Evolutionary conservation across 1,140 invertebrate species (phyloP), one percentile per base, ranked within the genome.

Genomic region (Hycleus cichorii): DNA sequence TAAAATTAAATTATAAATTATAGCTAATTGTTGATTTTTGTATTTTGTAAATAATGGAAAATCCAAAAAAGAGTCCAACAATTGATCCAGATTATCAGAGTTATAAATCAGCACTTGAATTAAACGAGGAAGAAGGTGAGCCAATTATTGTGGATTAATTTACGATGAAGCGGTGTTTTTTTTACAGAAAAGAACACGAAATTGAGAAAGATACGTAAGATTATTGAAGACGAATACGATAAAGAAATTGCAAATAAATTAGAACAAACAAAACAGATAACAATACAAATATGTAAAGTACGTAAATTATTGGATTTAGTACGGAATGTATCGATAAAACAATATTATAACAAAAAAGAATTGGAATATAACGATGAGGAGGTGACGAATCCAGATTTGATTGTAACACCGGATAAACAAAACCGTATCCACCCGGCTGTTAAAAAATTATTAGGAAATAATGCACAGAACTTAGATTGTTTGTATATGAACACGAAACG

Each of bases 401-500:
- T 46, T 8, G 39, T 18, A 12, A 39, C 40, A 45, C 40, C 8
- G 3, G 25, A 52, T 10, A 57, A 42, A 11, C 86, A 90, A 67
- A 77, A 76, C 11, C 75, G 81, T n/a, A 78, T 88, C 38, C 88
- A 90, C 75, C 86, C 86, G 1, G 86, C 88, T 0, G 72, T 90
- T 1, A 83, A 85, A 49, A 83, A 84, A 59, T 72, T 87, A 1
- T 73, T 88, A 2, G 84, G 84, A 32, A 76, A 84, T 71, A 75
- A 75, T 55, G 67, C 80, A 0, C 65, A 74, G 24, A 69, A 75
- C 59, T 47, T 77, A 8, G 68, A 74, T 42, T 69, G 78, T 49
- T 75, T 68, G 65, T 70, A 43, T n/a, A 9, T 49, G 4, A 59
- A 58, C 6, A 52, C 45, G 39, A 64, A 63, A 52, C 43, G 64